Conservation (phyloP, 2,888 invertebrate species). For the Sabatieria punctata region DNA sequence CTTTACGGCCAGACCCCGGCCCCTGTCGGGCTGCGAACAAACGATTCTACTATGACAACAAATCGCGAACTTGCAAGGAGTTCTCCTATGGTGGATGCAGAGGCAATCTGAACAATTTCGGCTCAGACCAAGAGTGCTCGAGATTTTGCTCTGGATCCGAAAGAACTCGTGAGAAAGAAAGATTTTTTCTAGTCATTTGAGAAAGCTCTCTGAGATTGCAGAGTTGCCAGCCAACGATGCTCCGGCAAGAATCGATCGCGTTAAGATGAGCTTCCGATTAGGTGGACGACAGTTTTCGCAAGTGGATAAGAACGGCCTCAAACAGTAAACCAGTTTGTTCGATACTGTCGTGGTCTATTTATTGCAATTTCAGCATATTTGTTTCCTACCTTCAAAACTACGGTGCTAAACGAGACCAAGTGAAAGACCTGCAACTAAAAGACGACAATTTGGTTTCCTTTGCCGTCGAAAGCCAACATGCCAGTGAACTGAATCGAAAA, state of each 20-base stretch:
- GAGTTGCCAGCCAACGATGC: no score
- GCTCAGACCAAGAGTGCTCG: background rate
- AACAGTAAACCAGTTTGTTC: no score
- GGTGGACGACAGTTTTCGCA: no score
- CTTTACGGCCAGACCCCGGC: background rate
- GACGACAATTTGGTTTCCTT: background rate
- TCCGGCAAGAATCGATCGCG: no score
- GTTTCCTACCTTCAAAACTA: background rate
- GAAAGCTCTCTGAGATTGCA: no score
- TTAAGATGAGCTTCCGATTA: no score
- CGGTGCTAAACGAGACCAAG: background rate
- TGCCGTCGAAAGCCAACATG: background rate
- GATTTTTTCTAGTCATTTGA: no score
- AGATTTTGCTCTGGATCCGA: no score
- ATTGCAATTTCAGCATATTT: no score
- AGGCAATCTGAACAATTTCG: slow-evolving; percentile 2
- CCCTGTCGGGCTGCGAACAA: background rate
- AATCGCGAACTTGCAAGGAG: background rate
- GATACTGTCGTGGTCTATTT: no score
- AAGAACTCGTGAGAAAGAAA: no score
- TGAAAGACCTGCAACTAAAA: background rate
- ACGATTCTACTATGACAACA: background rate
- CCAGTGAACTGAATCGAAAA: background rate
- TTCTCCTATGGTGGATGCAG: background rate
- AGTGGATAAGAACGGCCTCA: no score